Evolutionary conservation across 2,113 vertebrate genomes (phyloP), one percentile per base, ranked within the genome.

Genomic region (Canis aureus): DNA sequence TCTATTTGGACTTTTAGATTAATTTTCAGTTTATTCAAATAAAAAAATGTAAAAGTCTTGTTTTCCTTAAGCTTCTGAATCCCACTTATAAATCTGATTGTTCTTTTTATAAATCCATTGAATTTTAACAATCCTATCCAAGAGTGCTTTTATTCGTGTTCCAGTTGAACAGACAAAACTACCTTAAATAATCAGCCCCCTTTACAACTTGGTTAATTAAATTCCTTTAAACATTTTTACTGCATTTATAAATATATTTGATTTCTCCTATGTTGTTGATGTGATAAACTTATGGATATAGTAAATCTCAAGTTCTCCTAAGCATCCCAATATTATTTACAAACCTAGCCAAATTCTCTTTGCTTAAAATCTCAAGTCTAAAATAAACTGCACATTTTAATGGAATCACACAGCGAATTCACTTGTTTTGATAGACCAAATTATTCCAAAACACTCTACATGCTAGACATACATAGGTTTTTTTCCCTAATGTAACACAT

Each of bases 151-250:
- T 93, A 90, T 91, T 53, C 64, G 51, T 88, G 76, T 95, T 95
- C 38, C 91, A 73, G 67, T 29, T 55, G 83, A 95, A 62, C 43
- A 74, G 89, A 81, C 29, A 78, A 92, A 95, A 79, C 73, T 71
- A 51, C 92, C 80, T 96, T 83, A 96, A 98, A 93, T 97, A 84
- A 96, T 94, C 87, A 95, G 82, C 11, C 73, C 84, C 6, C 0
- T 83, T 97, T 98, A 97, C 83, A 97, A 81, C 86, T 95, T 96
- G 64, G 73, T 97, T 98, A 98, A 97, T 98, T 98, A 97, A 98
- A 98, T 95, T 92, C 35, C 25, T 96, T 96, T 91, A 81, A 95
- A 95, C 78, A 95, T 90, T 96, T 97, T 95, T 92, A 96, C 53
- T 94, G 64, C 87, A 96, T 96, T 96, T 98, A 84, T 95, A 97